Evolutionary conservation across 2,888 invertebrate species (phyloP).

Genomic region (Onchidella celtica): DNA sequence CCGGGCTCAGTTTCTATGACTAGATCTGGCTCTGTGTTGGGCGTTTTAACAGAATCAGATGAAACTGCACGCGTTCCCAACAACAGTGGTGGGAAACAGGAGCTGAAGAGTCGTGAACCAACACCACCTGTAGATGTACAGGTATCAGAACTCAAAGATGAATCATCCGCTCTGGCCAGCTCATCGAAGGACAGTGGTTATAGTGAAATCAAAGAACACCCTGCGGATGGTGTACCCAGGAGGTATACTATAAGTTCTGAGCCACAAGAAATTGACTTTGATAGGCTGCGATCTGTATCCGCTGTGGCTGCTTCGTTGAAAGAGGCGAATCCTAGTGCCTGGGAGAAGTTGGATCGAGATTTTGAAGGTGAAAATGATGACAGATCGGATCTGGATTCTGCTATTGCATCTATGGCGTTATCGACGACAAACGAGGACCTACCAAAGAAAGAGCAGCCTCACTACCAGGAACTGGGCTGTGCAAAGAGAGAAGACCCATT

Average conservation of each 20-base stretch:
- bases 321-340: neutral
- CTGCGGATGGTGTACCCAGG: neutral
- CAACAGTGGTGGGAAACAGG: neutral
- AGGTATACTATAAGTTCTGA: neutral
- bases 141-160: neutral
- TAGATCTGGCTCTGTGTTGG: neutral
- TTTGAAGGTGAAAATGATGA: neutral
- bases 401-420: constrained; percentile 20
- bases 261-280: neutral
- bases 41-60: neutral
- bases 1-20: neutral
- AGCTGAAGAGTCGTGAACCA: neutral
- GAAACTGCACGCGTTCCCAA: neutral
- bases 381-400: constrained; percentile 19
- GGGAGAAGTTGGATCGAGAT: neutral
- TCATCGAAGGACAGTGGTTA: neutral
- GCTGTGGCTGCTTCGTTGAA: neutral
- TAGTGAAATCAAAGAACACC: neutral
- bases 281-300: constrained; percentile 13
- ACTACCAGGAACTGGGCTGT: neutral
- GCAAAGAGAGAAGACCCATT: neutral
- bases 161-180: neutral
- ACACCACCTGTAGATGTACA: neutral
- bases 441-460: neutral
- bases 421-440: constrained; percentile 1